Conservation (phyloP, 2,113 vertebrate species). For the Canis aureus region DNA sequence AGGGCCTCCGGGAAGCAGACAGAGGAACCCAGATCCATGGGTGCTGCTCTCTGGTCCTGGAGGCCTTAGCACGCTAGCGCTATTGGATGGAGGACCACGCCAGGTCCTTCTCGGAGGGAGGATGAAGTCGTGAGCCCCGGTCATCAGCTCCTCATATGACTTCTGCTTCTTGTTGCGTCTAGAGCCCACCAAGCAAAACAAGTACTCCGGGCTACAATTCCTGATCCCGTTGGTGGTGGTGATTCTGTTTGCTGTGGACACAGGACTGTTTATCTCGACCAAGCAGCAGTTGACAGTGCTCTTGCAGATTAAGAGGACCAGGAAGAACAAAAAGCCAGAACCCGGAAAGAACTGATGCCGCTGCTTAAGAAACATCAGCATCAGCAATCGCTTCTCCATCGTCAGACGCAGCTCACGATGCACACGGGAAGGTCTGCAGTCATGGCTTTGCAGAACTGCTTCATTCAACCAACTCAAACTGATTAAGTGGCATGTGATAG, state of each 20-base stretch:
- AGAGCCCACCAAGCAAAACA: not conserved
- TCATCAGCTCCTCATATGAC: not conserved
- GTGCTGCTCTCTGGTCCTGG: not conserved
- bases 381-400: not conserved
- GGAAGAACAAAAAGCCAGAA: not conserved
- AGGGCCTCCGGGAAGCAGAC: not conserved
- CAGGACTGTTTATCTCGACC: conserved; percentile 55
- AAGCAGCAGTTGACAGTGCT: conserved; percentile 41
- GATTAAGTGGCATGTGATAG: not conserved
- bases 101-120: not conserved
- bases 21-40: not conserved
- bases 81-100: not conserved
- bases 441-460: not conserved
- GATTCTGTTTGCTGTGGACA: conserved; percentile 71
- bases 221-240: conserved; percentile 34
- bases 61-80: not conserved
- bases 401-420: not conserved
- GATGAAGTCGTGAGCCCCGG: not conserved
- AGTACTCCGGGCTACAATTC: not conserved
- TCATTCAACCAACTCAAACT: not conserved
- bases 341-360: not conserved
- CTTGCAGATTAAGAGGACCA: conserved; percentile 24
- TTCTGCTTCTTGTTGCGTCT: conserved; percentile 25
- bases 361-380: not conserved
- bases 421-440: not conserved